Percentiles rank a stretch among this genome's conserved stretches.
phyloP scores from a whole-genome alignment of 2,113 vertebrate genomes.

The Elaphurus davidianus region DNA sequence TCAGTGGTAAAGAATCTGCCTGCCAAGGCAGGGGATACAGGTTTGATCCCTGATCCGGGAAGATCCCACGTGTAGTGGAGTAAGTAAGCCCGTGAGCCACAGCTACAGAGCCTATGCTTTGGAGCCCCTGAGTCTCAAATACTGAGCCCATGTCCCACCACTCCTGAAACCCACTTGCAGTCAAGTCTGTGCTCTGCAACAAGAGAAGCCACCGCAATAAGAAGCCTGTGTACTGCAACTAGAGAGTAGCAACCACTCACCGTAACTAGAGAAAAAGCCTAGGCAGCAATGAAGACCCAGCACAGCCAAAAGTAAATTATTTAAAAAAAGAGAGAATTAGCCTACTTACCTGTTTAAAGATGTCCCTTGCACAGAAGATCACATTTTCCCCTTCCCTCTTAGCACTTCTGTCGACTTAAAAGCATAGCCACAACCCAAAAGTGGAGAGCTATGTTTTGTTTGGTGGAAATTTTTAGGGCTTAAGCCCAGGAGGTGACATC shows the following conservation, averaged over 20 bases:
- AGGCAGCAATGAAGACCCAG: background rate
- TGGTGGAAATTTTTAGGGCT: background rate
- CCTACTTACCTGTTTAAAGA: background rate
- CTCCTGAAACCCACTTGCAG: background rate
- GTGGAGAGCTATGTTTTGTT: background rate
- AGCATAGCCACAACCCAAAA: background rate
- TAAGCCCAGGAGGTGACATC: background rate
- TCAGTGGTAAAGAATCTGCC: background rate
- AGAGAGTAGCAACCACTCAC: background rate
- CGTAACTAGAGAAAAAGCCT: background rate
- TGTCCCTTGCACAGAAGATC: background rate
- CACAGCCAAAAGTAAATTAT: background rate
- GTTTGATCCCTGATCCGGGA: background rate
- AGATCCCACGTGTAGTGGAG: background rate
- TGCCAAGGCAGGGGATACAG: background rate
- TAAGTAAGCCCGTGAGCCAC: background rate
- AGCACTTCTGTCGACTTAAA: background rate
- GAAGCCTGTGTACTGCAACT: too few species aligned
- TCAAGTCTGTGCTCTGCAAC: background rate
- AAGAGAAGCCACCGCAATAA: background rate
- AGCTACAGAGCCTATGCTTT: background rate
- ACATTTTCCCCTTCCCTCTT: rapidly evolving
- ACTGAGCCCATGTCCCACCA: background rate
- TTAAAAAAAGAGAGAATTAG: background rate
- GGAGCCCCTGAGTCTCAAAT: background rate